These are phyloP conservation scores for Tokudaia muenninki DNA, from an alignment of 2,797 vertebrate species.

Conservation along the genomic window DNA sequence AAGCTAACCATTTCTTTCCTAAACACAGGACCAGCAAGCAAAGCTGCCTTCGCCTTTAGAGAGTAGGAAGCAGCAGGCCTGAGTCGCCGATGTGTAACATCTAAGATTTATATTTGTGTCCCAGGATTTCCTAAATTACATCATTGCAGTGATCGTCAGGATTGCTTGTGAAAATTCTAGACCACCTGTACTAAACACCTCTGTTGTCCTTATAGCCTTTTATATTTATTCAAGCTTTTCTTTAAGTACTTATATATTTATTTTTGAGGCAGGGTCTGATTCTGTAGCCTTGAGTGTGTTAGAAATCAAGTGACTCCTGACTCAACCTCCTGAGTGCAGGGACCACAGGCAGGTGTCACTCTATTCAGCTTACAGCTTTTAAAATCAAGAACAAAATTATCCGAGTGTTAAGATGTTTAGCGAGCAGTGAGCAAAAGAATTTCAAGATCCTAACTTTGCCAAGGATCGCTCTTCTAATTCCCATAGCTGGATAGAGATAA, in stretches of 20 bases:
- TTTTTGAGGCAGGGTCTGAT: background rate
- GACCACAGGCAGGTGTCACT: background rate
- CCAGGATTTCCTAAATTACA: background rate
- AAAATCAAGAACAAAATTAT: slow-evolving; percentile 15
- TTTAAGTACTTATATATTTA: background rate
- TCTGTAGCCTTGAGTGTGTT: background rate
- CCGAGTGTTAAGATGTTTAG: background rate
- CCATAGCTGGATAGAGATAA: background rate
- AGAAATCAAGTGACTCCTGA: background rate
- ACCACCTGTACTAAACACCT: background rate
- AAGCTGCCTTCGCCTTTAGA: background rate
- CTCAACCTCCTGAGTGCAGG: background rate
- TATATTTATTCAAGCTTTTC: background rate
- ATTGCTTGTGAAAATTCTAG: background rate
- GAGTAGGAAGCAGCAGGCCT: background rate
- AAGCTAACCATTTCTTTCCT: background rate
- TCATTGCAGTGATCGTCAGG: background rate
- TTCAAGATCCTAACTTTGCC: slow-evolving; percentile 8
- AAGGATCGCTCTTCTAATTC: background rate
- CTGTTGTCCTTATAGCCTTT: background rate
- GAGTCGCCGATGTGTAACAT: background rate
- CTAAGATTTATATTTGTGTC: background rate
- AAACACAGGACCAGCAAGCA: background rate
- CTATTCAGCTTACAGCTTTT: background rate
- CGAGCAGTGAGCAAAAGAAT: slow-evolving; percentile 13